Evolutionary conservation across 30 jellyfish, hydroid and myxozoan species (phyloP).

Genomic region (Catostylus mosaicus): DNA sequence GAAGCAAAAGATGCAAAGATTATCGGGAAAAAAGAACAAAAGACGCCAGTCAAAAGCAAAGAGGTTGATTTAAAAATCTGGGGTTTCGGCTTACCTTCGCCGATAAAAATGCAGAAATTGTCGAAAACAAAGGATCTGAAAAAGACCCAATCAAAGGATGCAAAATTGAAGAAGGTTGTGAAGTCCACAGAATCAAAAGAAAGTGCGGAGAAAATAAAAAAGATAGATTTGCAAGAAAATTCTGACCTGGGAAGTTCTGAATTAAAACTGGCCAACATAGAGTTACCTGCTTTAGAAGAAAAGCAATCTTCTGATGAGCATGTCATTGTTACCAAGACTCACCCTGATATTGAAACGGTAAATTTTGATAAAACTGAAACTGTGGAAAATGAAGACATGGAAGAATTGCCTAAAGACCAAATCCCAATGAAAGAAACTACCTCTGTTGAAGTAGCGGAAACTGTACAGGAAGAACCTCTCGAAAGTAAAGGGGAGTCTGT

Average conservation of each 20-base stretch:
- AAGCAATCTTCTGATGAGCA: neutral
- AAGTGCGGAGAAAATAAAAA: neutral
- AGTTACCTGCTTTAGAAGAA: neutral
- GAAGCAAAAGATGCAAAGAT: slow-evolving; percentile 10
- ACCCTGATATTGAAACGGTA: neutral
- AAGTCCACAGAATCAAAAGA: neutral
- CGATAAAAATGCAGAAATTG: slow-evolving; percentile 1
- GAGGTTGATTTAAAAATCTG: slow-evolving; percentile 48
- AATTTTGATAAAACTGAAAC: neutral
- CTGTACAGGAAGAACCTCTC: neutral
- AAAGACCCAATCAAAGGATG: slow-evolving; percentile 2
- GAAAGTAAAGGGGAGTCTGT: slow-evolving; percentile 2
- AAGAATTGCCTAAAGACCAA: neutral
- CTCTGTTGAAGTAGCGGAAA: neutral
- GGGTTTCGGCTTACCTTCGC: slow-evolving; percentile 40
- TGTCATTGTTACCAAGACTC: neutral
- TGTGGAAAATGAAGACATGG: neutral
- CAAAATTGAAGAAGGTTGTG: slow-evolving; percentile 16
- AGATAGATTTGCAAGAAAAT: neutral
- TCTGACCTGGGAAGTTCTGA: neutral
- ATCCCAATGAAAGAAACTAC: neutral
- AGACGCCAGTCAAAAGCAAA: slow-evolving; percentile 45
- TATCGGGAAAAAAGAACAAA: slow-evolving; percentile 11
- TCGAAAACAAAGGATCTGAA: slow-evolving; percentile 27
- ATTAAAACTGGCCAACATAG: neutral